Base-by-base conservation (phyloP, 2,888 invertebrate genomes). In the Nezara viridula region DNA sequence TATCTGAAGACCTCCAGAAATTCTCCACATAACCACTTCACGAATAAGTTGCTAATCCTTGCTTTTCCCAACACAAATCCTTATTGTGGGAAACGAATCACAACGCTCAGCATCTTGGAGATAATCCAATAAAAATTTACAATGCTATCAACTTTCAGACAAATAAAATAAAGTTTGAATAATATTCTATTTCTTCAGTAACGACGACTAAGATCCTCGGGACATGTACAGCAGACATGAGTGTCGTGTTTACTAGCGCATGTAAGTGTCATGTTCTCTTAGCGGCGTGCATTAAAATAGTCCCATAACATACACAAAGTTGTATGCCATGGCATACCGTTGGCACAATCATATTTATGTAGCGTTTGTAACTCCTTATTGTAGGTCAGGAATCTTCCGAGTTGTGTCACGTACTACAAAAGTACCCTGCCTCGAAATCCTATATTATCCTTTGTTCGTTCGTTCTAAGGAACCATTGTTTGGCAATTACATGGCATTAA, bases 231-330 rank as follows among this genome's bases (percentile, higher is more conserved):
- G 27, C 14, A 5, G 52, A 37, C 49, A 86, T 49, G 52, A 37
- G 55, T 86, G 40, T 86, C 86, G 86, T 86, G 86, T 86, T 86
- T 55, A 86, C 32, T 6, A 37, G 86, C 52, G 55, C 86, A 86
- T 86, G 86, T 86, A 55, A 86, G 19, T 55, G 52, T 37, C 52
- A 16, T 47, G 49, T 49, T 9, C 40, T 37, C 55, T 50, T n/a
- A n/a, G 50, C 24, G 40, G 14, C 55, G 19, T 47, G 85, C 85
- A n/a, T 47, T 49, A 49, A 86, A 86, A 86, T 86, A 49, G 85
- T 49, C 24, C 37, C 50, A 50, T 86, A 86, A 86, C 86, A 86
- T 86, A 86, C 40, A 40, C 44, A 21, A n/a, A 37, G 77, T 77
- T 77, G 16, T 37, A 77, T 77, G 21, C 21, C 77, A 40, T 77